Evolutionary conservation across 1,140 invertebrate genomes (phyloP).

Genomic region (Drusus annulatus): DNA sequence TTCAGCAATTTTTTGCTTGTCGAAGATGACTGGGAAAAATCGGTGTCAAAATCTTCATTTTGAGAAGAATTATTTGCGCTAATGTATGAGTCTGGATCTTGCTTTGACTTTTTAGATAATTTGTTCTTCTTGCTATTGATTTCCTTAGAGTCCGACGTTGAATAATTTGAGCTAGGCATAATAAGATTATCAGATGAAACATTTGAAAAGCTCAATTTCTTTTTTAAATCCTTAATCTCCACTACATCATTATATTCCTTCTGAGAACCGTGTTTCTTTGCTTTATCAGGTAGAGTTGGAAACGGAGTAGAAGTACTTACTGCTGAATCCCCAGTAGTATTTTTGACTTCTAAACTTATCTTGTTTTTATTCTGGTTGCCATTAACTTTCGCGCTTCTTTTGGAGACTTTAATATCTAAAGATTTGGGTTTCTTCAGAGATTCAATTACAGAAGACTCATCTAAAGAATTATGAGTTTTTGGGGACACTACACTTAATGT

Average conservation of each 20-base stretch:
- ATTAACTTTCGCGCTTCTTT: not conserved
- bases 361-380: slow-evolving; percentile 1
- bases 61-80: not conserved
- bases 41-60: not conserved
- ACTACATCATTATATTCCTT: not conserved
- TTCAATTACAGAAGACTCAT: too few species aligned
- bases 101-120: not conserved
- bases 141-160: not conserved
- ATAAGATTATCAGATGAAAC: not conserved
- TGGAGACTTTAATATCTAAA: not conserved
- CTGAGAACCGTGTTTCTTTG: not conserved
- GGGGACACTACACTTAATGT: too few species aligned
- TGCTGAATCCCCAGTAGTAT: not conserved
- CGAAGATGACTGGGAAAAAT: not conserved
- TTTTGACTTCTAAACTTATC: not conserved
- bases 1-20: not conserved
- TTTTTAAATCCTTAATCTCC: not conserved
- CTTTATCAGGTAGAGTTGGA: not conserved
- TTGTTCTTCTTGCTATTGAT: too few species aligned
- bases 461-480: too few species aligned
- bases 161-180: not conserved
- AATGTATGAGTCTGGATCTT: not conserved
- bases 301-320: slow-evolving; percentile 10
- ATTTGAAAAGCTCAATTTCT: slow-evolving; percentile 32
- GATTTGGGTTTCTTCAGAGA: not conserved